Evolutionary conservation across 2,797 vertebrate genomes (phyloP), one percentile per base, ranked within the genome.

Genomic region (Prionace glauca): DNA sequence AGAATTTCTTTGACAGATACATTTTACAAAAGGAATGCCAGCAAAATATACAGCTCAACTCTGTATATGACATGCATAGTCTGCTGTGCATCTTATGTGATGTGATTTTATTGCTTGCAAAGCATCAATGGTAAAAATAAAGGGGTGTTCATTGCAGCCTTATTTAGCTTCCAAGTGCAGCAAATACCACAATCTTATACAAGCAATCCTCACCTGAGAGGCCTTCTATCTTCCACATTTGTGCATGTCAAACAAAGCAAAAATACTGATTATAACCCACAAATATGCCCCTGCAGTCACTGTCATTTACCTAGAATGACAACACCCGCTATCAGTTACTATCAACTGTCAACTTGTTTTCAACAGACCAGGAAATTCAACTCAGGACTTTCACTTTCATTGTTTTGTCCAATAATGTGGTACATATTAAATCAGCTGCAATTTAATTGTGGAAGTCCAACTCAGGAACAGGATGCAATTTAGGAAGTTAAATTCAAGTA

Each of bases 141-240:
- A 90, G 87, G 87, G 26, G 26, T 29, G 32, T 92, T 92, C n/a
- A 69, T 36, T 92, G 62, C 62, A 92, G 62, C 32, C 22, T 92
- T 62, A 67, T 14, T 92, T 67, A 67, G n/a, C 62, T 92, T 92
- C n/a, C 62, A 92, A 65, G 65, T 92, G 90, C 90, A 92, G 90
- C 62, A 62, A 22, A 2, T n/a, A 65, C 79, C 29, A 32, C 26
- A 88, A 88, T 29, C 12, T 88, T 22, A 92, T 32, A 67, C 65
- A 65, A 67, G 65, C 10, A 67, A 92, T 65, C 90, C 90, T 92
- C 90, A 92, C 90, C 90, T 92, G 62, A 67, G 22, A 67, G 90
- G 88, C 56, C 60, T 62, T 67, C 90, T 92, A 92, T 9, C 18
- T 92, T 69, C 62, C 62, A 67, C 18, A 67, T 92, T 92, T 67